These are phyloP conservation scores for Ips nitidus DNA, from an alignment of 1,140 invertebrate species.

Conservation along the genomic window DNA sequence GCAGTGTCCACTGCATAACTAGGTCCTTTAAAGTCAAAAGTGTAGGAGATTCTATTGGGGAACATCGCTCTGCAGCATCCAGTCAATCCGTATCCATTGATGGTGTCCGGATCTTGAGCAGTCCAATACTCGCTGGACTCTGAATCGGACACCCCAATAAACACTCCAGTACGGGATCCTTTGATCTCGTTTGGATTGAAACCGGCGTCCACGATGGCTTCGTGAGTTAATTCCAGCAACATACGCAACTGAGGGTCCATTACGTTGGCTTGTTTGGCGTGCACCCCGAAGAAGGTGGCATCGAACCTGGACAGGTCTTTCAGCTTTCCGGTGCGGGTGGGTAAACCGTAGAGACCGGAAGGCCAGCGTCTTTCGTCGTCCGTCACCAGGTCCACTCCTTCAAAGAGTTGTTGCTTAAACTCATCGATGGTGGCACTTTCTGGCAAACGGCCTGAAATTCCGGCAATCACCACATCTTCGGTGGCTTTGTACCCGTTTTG, in stretches of 20 bases:
- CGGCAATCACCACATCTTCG: constrained; percentile 85
- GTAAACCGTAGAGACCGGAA: constrained; percentile 76
- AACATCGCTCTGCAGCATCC: constrained; percentile 95
- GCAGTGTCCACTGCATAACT: constrained; percentile 94
- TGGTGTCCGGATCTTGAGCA: constrained; percentile 64
- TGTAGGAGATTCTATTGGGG: constrained; percentile 92
- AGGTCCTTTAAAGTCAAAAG: constrained; percentile 90
- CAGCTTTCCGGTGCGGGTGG: constrained; percentile 83
- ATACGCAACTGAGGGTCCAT: constrained; percentile 96
- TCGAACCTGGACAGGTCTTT: constrained; percentile 88
- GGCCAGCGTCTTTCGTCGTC: constrained; percentile 83
- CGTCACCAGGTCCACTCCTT: constrained; percentile 85
- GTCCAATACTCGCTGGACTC: constrained; percentile 86
- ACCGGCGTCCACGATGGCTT: constrained; percentile 88
- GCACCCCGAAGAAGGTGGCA: constrained; percentile 91
- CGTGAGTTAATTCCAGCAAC: constrained; percentile 90
- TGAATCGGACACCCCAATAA: constrained; percentile 82
- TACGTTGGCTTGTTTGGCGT: constrained; percentile 87
- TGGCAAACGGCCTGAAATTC: constrained; percentile 87
- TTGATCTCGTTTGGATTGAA: constrained; percentile 77
- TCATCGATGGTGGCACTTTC: constrained; percentile 86
- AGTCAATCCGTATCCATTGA: constrained; percentile 90
- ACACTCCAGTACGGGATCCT: constrained; percentile 87
- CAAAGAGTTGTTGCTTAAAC: constrained; percentile 83
- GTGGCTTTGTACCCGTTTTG: constrained; percentile 45